Percentiles rank a stretch among this genome's conserved stretches.
Evolutionary conservation across 2,113 vertebrate species (phyloP).

Genomic region (Aspidoscelis tigris): DNA sequence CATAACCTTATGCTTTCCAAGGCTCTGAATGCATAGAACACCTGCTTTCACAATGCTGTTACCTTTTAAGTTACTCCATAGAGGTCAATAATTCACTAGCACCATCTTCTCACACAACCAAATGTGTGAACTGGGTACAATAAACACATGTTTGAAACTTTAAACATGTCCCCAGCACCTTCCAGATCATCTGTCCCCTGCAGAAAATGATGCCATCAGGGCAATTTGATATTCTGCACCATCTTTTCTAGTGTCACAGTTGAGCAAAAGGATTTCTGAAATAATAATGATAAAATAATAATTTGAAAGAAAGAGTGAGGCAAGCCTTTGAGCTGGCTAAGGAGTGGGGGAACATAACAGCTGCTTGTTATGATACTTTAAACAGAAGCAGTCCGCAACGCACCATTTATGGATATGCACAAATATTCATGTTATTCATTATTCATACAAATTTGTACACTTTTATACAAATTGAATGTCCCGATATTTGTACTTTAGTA

Average conservation of each 20-base stretch:
- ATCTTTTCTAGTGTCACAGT: conserved; percentile 24
- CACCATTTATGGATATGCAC: too few relatives aligned
- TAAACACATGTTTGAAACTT: conserved; percentile 47
- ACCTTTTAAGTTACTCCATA: conserved; percentile 36
- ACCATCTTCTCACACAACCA: conserved; percentile 32
- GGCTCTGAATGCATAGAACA: conserved; percentile 6
- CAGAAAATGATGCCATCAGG: conserved; percentile 27
- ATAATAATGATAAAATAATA: too few relatives aligned
- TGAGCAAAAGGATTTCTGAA: rapidly evolving
- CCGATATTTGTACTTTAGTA: too few relatives aligned
- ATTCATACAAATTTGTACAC: too few relatives aligned
- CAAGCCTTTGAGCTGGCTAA: not conserved
- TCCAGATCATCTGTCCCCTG: conserved; percentile 32
- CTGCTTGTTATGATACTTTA: too few relatives aligned
- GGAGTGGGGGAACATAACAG: too few relatives aligned
- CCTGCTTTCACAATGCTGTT: conserved; percentile 51
- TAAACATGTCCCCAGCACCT: conserved; percentile 56
- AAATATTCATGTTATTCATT: too few relatives aligned
- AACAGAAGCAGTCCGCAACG: too few relatives aligned
- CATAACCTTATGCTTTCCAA: not conserved
- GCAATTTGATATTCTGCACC: not conserved
- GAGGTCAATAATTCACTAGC: conserved; percentile 55
- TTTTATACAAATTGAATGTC: too few relatives aligned
- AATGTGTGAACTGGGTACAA: conserved; percentile 47
- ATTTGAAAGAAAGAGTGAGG: not conserved